Evolutionary conservation across 2,888 invertebrate species (phyloP).

Genomic region (Stomorhina lunata): DNA sequence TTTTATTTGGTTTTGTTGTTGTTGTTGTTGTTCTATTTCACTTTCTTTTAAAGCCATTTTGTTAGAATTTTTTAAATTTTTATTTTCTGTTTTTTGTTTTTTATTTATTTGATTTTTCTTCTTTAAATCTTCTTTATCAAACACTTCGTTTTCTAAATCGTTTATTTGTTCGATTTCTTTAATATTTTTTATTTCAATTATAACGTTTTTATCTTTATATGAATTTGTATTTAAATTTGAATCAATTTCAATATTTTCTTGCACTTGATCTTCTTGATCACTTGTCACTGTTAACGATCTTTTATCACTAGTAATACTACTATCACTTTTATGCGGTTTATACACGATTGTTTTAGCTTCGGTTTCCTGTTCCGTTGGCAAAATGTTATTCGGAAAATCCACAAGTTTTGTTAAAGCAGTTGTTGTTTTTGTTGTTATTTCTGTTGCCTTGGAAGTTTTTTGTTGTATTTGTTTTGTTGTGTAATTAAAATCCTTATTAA

Average conservation of each 20-base stretch:
- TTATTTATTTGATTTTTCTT: slow-evolving; percentile 51
- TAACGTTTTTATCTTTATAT: slow-evolving; percentile 48
- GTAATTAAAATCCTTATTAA: slow-evolving; percentile 47
- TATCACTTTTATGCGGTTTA: slow-evolving; percentile 57
- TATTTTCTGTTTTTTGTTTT: slow-evolving; percentile 66
- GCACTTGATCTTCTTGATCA: slow-evolving; percentile 52
- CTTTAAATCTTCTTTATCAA: too few relatives aligned
- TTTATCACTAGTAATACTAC: too few relatives aligned
- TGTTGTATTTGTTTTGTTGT: slow-evolving; percentile 20
- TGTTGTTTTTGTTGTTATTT: too few relatives aligned
- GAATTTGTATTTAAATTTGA: slow-evolving; percentile 5
- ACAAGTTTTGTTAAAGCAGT: slow-evolving; percentile 66
- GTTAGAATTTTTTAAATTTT: slow-evolving; percentile 59
- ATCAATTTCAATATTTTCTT: slow-evolving; percentile 62
- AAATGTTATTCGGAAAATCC: slow-evolving; percentile 36
- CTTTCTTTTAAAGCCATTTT: slow-evolving; percentile 71
- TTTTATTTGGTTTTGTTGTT: slow-evolving; percentile 46
- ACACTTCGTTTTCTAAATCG: slow-evolving; percentile 59
- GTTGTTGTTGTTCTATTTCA: slow-evolving; percentile 46
- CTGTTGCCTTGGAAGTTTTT: too few relatives aligned
- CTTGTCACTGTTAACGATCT: slow-evolving; percentile 58
- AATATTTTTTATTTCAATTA: slow-evolving; percentile 70
- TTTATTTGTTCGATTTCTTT: slow-evolving; percentile 68
- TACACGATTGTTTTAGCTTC: slow-evolving; percentile 46
- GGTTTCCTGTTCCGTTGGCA: slow-evolving; percentile 17